phyloP scores from a whole-genome alignment of 2,797 vertebrate genomes.

The Oreonectes daqikongensis region DNA sequence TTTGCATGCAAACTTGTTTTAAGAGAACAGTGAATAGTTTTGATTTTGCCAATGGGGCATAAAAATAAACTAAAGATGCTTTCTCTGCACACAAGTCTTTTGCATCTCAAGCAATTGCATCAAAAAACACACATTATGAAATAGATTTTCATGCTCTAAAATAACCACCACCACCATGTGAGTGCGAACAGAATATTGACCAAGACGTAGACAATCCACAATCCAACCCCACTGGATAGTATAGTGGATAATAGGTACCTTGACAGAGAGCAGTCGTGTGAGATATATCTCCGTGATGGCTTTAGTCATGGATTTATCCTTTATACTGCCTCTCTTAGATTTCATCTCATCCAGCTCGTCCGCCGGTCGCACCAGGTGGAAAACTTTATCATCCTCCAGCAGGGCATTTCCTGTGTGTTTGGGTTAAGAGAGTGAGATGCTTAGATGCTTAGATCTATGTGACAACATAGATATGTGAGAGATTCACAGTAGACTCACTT shows the following conservation, averaged over 20 bases:
- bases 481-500: constrained; percentile 76
- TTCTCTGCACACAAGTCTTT: not conserved
- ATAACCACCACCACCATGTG: no score
- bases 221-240: not conserved
- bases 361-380: constrained; percentile 90
- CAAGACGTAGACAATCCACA: not conserved
- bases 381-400: constrained; percentile 95
- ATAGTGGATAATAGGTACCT: constrained; percentile 75
- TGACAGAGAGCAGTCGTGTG: constrained; percentile 95
- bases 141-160: not conserved
- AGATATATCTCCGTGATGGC: constrained; percentile 99
- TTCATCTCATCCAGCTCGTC: constrained; percentile 96
- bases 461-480: not conserved
- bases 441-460: no score
- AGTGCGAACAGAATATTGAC: no score
- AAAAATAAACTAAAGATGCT: not conserved
- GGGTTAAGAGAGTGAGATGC: constrained; percentile 5
- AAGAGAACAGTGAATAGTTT: not conserved
- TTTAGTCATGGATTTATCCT: constrained; percentile 98
- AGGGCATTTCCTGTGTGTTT: constrained; percentile 82
- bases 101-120: not conserved
- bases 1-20: no score
- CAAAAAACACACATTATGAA: not conserved
- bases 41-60: not conserved
- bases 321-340: constrained; percentile 94